Evolutionary conservation across 2,888 invertebrate genomes (phyloP).

Genomic region (Ectobius pallidus): DNA sequence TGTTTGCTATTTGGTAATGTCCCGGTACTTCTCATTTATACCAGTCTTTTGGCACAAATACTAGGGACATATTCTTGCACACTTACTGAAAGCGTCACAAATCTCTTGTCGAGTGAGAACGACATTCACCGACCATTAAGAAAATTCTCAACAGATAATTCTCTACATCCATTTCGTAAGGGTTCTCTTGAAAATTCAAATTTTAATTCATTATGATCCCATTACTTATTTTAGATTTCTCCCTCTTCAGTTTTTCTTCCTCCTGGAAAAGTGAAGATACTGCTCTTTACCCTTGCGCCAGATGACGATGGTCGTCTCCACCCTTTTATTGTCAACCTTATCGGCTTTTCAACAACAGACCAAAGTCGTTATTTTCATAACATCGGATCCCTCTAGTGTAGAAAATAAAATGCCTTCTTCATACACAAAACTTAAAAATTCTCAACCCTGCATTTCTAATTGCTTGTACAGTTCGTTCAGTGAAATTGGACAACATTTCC

Average conservation of each 20-base stretch:
- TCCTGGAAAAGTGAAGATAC: conserved; percentile 23
- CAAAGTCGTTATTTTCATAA: conserved; percentile 33
- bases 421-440: background rate
- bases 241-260: conserved; percentile 16
- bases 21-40: too few relatives aligned
- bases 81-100: too few relatives aligned
- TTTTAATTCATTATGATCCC: conserved; percentile 31
- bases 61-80: too few relatives aligned
- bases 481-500: too few relatives aligned
- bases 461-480: too few relatives aligned
- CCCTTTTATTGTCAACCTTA: conserved; percentile 38
- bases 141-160: too few relatives aligned
- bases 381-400: background rate
- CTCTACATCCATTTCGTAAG: background rate
- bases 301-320: conserved; percentile 33
- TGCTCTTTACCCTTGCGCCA: conserved; percentile 11
- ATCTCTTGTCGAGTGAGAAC: too few relatives aligned
- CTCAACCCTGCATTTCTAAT: too few relatives aligned
- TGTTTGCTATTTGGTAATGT: too few relatives aligned
- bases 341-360: conserved; percentile 37
- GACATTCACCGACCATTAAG: too few relatives aligned
- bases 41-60: too few relatives aligned
- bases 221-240: conserved; percentile 22
- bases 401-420: conserved; percentile 17
- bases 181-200: conserved; percentile 25